Evolutionary conservation across 64 coral and sea anemone genomes (phyloP), one percentile per base, ranked within the genome.

Genomic region (Montipora capricornis): DNA sequence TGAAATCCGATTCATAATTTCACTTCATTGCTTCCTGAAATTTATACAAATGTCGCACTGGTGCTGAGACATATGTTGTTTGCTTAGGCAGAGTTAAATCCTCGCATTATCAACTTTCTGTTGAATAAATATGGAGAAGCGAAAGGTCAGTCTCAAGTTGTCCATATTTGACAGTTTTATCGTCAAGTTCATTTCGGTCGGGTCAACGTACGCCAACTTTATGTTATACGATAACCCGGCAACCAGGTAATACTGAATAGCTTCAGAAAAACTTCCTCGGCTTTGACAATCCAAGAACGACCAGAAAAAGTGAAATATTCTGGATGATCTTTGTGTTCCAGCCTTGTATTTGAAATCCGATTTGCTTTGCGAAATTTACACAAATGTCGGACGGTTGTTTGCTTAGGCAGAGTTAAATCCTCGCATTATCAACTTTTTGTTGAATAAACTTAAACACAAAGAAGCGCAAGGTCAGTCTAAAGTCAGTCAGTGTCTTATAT

Each of bases 141-240:
- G 74, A 45, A 76, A 44, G 44, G n/a, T 12, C 16, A 14, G 15
- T 44, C 37, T 37, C 37, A 60, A 44, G 57, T 5, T 15, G 66
- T 86, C 82, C 49, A 70, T 71, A 73, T 86, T 86, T 70, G 19
- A 45, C 53, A 57, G 53, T 47, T 73, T 17, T 19, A 20, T 49
- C 17, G 61, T 70, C 62, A 64, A 44, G 7, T 50, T 50, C 62
- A 12, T 64, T 12, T 71, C 13, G 11, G 6, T 57, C 37, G 47
- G 20, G 61, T 26, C 22, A 5, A 37, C 37, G 37, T 1, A 55
- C 49, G 17, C 55, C 8, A 5, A 71, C 68, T 8, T 71, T 24
- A 9, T 22, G 68, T 71, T 22, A 6, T 24, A 24, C 44, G 60
- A 84, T 24, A 67, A 11, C 15, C 13, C 14, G 14, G 14, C 2